A percentile compares a stretch with the other conserved stretches of the same genome.
phyloP scores from a whole-genome alignment of 1,140 invertebrate genomes.

The Dysdera silvatica region DNA sequence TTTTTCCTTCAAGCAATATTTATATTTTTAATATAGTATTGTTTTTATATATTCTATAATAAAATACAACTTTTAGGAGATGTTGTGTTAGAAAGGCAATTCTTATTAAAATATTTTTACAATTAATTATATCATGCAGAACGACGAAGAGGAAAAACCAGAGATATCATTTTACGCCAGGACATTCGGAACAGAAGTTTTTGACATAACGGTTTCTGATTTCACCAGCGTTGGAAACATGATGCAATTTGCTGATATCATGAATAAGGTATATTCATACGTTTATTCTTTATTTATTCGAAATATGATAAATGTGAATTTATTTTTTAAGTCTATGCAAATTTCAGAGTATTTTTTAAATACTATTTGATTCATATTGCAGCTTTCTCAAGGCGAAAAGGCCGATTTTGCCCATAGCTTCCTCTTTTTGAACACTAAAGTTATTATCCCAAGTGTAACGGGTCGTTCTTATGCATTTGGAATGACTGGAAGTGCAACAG shows the following conservation, averaged over 20 bases:
- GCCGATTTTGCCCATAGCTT: slow-evolving; percentile 38
- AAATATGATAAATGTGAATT: no score
- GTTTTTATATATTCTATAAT: no score
- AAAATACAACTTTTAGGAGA: no score
- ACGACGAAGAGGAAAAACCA: not conserved
- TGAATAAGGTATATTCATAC: slow-evolving; percentile 8
- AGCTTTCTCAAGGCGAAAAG: slow-evolving; percentile 9
- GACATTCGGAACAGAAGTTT: slow-evolving; percentile 4
- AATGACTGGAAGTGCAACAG: slow-evolving; percentile 60
- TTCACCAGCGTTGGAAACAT: slow-evolving; percentile 5
- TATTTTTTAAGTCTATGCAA: no score
- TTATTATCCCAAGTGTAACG: slow-evolving; percentile 67
- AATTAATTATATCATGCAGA: not conserved
- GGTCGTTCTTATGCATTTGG: slow-evolving; percentile 67
- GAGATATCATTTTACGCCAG: slow-evolving; percentile 1
- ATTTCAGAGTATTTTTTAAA: no score
- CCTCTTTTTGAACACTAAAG: slow-evolving; percentile 62
- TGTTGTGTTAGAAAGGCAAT: no score
- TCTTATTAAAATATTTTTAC: no score
- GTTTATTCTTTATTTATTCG: not conserved
- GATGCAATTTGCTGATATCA: slow-evolving; percentile 2
- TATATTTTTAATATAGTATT: no score
- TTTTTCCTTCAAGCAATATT: no score
- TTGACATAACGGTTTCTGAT: slow-evolving; percentile 9
- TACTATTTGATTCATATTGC: not conserved